A percentile compares a stretch with the other conserved stretches of the same genome.
Evolutionary conservation across 2,113 vertebrate genomes (phyloP).

Genomic region (Andinoacara biseriatus): DNA sequence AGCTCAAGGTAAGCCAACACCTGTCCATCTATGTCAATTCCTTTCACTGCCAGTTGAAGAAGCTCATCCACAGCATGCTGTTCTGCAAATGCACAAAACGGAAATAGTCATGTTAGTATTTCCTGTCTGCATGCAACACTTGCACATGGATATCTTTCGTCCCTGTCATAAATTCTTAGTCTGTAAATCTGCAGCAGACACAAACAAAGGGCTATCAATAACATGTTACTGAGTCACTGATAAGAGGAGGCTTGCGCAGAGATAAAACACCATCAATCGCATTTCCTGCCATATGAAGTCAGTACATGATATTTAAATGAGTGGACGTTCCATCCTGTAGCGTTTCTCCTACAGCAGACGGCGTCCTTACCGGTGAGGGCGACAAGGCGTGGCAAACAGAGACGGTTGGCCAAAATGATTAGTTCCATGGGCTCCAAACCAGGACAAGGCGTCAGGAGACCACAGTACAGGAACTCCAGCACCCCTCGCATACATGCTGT

Average conservation of each 20-base stretch:
- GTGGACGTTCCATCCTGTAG: not conserved
- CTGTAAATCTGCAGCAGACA: not conserved
- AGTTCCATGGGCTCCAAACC: constrained; percentile 87
- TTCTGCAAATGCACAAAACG: constrained; percentile 74
- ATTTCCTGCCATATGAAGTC: not conserved
- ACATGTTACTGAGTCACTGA: not conserved
- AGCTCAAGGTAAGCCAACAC: constrained; percentile 89
- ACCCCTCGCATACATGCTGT: constrained; percentile 84
- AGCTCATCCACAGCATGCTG: constrained; percentile 89
- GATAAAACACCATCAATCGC: not conserved
- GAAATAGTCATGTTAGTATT: constrained; percentile 14
- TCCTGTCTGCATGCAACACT: not conserved
- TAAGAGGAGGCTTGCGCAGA: not conserved
- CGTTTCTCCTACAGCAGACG: not conserved
- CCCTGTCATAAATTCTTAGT: not conserved
- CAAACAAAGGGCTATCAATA: not conserved
- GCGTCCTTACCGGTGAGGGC: constrained; percentile 84
- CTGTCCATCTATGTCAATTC: constrained; percentile 87
- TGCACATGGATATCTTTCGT: not conserved
- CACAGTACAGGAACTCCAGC: constrained; percentile 89
- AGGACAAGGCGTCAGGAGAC: constrained; percentile 81
- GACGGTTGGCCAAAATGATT: constrained; percentile 86
- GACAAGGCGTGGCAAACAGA: constrained; percentile 88
- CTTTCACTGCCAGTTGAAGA: constrained; percentile 81
- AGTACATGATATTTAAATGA: not conserved